A percentile compares a stretch with the other conserved stretches of the same genome.
These are phyloP conservation scores for Promerops cafer DNA, from an alignment of 2,113 vertebrate species.

Conservation along the genomic window DNA sequence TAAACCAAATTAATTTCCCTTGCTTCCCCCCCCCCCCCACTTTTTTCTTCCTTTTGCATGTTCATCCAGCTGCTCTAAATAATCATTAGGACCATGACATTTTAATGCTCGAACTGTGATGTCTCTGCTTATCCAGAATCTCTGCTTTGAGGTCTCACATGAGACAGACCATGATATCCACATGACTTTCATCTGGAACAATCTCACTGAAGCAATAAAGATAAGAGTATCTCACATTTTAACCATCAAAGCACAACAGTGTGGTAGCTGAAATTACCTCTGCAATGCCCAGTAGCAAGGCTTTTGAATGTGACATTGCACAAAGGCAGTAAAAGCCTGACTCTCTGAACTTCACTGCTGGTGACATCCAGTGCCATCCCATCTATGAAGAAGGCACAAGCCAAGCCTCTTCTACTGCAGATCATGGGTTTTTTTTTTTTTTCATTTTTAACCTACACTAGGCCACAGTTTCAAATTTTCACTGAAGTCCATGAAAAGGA, in stretches of 20 bases:
- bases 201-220: background rate
- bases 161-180: background rate
- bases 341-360: background rate
- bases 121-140: background rate
- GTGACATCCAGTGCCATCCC: background rate
- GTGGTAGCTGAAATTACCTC: background rate
- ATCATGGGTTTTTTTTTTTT: background rate
- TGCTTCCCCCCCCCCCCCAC: fast-evolving
- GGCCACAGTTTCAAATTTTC: background rate
- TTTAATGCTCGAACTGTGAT: background rate
- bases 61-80: background rate
- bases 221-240: background rate
- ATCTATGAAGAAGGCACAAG: background rate
- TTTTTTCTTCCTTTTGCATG: fast-evolving
- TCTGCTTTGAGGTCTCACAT: background rate
- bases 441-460: background rate
- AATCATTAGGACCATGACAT: background rate
- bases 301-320: background rate
- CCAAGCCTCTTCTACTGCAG: background rate
- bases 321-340: background rate
- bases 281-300: background rate
- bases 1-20: background rate
- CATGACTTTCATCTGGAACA: background rate
- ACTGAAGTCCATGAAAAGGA: background rate
- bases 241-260: background rate